Base-by-base conservation (phyloP, 2,888 invertebrate genomes). In the Volucella inanis region DNA sequence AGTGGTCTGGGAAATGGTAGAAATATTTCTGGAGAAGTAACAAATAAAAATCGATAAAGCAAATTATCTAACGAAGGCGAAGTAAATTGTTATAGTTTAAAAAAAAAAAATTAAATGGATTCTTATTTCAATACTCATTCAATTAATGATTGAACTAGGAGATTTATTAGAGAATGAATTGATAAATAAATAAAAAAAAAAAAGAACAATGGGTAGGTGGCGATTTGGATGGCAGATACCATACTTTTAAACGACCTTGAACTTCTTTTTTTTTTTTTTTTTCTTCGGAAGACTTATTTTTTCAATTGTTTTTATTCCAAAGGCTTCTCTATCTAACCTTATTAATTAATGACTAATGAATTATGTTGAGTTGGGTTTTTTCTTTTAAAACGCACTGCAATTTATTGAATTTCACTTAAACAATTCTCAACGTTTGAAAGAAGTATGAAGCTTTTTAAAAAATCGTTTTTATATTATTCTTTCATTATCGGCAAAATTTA, bases 181-280 rank as follows among this genome's bases (percentile, higher is more conserved):
- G 62, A 22, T 78, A 39, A 18, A 22, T 62, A 14, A 39, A 31
- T 43, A 57, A 22, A 43, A 61, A 14, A 31, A 47, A 67, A 50
- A 39, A 47, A 9, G 1, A 12, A 38, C 38, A 14, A 10, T 12
- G 50, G n/a, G 22, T 38, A 6, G 9, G 11, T 8, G 4, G 14
- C 12, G 14, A 15, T 15, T n/a, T 14, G 39, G 11, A 65, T 22
- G 64, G 18, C 75, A 74, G 43, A 47, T 65, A 49, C 11, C 12
- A 47, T 74, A 70, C 65, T 59, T 71, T 55, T 75, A 70, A 84
- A 84, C 84, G 84, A 84, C 79, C 84, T 84, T 84, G 84, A 80
- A 80, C 70, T 74, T 84, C 70, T 78, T 8, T 41, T 52, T 18
- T 43, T 38, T 45, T 61, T 62, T n/a, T 1, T 6, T 22, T 62